These are phyloP conservation scores for Ecliptopera silaceata DNA, from an alignment of 2,888 invertebrate species.

Conservation along the genomic window DNA sequence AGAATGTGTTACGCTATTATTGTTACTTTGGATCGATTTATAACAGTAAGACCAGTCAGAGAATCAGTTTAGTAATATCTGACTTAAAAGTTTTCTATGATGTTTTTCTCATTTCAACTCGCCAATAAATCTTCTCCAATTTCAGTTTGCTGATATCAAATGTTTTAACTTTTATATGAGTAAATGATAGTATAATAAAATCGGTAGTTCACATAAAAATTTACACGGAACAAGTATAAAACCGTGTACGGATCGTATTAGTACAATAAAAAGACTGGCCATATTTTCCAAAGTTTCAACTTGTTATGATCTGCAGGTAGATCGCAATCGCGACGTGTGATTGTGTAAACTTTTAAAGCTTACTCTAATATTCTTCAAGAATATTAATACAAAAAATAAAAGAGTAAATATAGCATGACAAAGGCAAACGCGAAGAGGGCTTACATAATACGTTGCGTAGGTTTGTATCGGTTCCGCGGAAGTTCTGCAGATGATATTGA, in stretches of 20 bases:
- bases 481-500: conserved; percentile 22
- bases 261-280: conserved; percentile 64
- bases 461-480: background rate
- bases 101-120: conserved; percentile 45
- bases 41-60: background rate
- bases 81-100: conserved; percentile 9
- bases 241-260: conserved; percentile 47
- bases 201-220: conserved; percentile 57
- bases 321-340: conserved; percentile 36
- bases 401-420: background rate
- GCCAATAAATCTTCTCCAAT: conserved; percentile 49
- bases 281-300: conserved; percentile 64
- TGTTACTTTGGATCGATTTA: conserved; percentile 9
- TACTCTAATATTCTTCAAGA: conserved; percentile 36
- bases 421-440: background rate
- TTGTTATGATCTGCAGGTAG: conserved; percentile 68
- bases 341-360: conserved; percentile 48
- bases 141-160: conserved; percentile 51
- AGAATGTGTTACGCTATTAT: conserved; percentile 9
- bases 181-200: conserved; percentile 55
- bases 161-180: conserved; percentile 54
- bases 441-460: background rate
- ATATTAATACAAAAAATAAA: conserved; percentile 11
- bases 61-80: background rate
- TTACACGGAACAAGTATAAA: conserved; percentile 60